Percentiles rank a stretch among this genome's conserved stretches.
phyloP scores from a whole-genome alignment of 2,797 vertebrate species.

The Scomberomorus guttatus region DNA sequence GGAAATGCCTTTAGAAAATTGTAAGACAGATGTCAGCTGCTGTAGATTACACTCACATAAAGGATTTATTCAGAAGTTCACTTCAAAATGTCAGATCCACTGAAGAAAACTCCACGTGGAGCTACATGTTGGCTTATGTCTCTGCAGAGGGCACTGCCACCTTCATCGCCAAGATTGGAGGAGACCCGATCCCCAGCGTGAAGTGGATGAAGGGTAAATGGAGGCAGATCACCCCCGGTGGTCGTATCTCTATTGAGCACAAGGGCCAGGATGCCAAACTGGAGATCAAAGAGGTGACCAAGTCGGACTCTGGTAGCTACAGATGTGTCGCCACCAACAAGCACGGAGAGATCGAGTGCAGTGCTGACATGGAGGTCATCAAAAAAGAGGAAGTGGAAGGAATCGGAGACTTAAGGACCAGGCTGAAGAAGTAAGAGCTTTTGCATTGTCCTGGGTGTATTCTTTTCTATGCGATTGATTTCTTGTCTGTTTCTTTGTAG shows the following conservation, averaged over 20 bases:
- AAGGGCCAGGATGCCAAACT: slow-evolving; percentile 94
- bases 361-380: slow-evolving; percentile 90
- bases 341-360: slow-evolving; percentile 95
- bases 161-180: slow-evolving; percentile 96
- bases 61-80: background rate
- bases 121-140: background rate
- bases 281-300: slow-evolving; percentile 93
- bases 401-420: slow-evolving; percentile 89
- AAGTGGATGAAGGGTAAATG: slow-evolving; percentile 99
- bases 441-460: too few relatives aligned
- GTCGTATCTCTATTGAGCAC: slow-evolving; percentile 91
- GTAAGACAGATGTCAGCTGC: background rate
- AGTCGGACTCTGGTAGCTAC: slow-evolving; percentile 94
- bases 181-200: slow-evolving; percentile 96
- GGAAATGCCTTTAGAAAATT: too few relatives aligned
- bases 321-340: slow-evolving; percentile 94
- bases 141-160: slow-evolving; percentile 88
- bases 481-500: background rate
- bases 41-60: too few relatives aligned
- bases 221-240: slow-evolving; percentile 96
- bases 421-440: slow-evolving; percentile 92
- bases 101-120: background rate
- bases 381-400: slow-evolving; percentile 89
- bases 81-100: background rate
- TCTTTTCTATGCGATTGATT: background rate